Percentiles rank a stretch among this genome's conserved stretches.
phyloP scores from a whole-genome alignment of 2,797 vertebrate genomes.

The Catamblyrhynchus diadema region DNA sequence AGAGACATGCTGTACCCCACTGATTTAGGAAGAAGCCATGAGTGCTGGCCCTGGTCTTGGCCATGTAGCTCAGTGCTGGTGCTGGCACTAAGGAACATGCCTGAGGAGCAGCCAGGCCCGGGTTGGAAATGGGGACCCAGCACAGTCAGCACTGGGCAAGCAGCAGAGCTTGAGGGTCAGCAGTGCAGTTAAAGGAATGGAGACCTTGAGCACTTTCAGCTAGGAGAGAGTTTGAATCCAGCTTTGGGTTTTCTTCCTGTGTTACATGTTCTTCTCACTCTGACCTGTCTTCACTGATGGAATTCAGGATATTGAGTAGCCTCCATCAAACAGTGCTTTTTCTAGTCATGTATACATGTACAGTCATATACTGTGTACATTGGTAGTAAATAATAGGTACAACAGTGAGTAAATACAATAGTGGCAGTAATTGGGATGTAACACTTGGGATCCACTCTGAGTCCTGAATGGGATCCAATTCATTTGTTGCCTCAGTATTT shows the following conservation, averaged over 20 bases:
- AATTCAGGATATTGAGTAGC: neutral
- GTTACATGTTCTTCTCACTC: neutral
- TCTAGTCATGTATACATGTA: neutral
- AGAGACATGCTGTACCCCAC: neutral
- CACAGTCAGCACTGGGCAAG: neutral
- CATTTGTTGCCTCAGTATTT: neutral
- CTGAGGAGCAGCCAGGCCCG: neutral
- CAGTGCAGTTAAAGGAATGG: neutral
- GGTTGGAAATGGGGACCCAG: neutral
- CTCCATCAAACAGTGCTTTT: neutral
- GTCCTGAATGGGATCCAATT: neutral
- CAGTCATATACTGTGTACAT: too few relatives aligned
- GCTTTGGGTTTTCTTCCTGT: neutral
- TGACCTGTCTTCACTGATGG: neutral
- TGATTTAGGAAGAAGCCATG: neutral
- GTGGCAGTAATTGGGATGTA: neutral
- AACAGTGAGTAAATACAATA: neutral
- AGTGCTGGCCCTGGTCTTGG: neutral
- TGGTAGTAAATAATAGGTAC: neutral
- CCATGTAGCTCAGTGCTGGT: neutral
- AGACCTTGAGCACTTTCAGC: neutral
- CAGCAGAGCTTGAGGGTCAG: neutral
- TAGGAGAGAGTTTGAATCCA: neutral
- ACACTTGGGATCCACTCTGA: rapidly evolving
- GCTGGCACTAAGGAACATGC: neutral